A percentile compares a stretch with the other conserved stretches of the same genome.
phyloP scores from a whole-genome alignment of 2,888 invertebrate species.

The Apocheima hispidaria region DNA sequence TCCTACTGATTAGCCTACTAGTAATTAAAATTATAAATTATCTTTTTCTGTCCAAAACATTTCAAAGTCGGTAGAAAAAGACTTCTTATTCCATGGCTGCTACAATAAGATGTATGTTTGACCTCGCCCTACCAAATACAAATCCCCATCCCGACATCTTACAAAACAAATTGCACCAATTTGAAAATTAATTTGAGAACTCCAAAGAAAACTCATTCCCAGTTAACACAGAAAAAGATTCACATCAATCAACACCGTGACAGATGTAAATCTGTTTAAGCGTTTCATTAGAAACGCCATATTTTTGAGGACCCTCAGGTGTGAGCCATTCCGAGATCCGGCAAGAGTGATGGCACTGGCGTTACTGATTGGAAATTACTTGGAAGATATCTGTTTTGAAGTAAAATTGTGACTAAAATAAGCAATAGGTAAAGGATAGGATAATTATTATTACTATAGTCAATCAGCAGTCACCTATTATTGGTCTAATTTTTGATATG shows the following conservation, averaged over 20 bases:
- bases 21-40: too few relatives aligned
- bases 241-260: conserved; percentile 65
- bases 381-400: conserved; percentile 12
- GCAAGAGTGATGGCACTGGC: conserved; percentile 18
- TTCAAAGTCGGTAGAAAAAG: too few relatives aligned
- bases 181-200: conserved; percentile 34
- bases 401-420: not conserved
- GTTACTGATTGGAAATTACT: conserved; percentile 33
- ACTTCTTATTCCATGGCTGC: too few relatives aligned
- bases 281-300: conserved; percentile 69
- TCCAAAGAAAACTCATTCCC: conserved; percentile 46
- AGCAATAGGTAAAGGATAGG: not conserved
- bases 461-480: too few relatives aligned
- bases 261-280: conserved; percentile 66
- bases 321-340: conserved; percentile 27
- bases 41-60: too few relatives aligned
- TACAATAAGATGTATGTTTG: not conserved
- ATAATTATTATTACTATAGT: too few relatives aligned
- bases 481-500: too few relatives aligned
- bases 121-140: not conserved
- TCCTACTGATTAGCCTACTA: too few relatives aligned
- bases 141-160: not conserved
- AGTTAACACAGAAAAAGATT: conserved; percentile 43
- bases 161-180: conserved; percentile 39
- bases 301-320: conserved; percentile 53